Base-by-base conservation (phyloP, 1,140 invertebrate genomes). In the Oryctes rhinoceros region DNA sequence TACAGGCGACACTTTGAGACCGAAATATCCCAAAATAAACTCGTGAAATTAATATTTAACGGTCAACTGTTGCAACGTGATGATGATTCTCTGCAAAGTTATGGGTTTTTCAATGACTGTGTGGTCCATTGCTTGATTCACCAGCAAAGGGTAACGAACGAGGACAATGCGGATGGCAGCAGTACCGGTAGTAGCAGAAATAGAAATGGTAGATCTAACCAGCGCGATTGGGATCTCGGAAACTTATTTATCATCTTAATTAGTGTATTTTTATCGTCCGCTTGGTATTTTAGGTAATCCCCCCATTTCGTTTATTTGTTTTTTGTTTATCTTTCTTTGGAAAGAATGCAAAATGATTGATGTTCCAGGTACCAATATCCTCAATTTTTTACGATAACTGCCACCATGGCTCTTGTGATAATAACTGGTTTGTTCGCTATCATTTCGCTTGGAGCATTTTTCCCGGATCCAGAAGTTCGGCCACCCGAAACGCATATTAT, bases 111-210 rank as follows among this genome's bases (percentile, higher is more conserved):
- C 85, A 92, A 97, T 87, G 95, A 96, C 84, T 96, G 95, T 87
- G 95, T 97, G 4, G 93, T 98, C 24, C 96, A 97, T 87, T 96
- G 95, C 88, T 89, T 97, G 30, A 92, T 97, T 65, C 93, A 94
- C 83, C 91, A 91, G 53, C 89, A 88, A 39, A 87, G 90, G 67
- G 82, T 86, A 77, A 65, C 82, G 15, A 59, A 85, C 3, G 49
- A 59, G 7, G 59, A 81, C 18, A 78, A 62, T 44, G 24, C 6
- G 4, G 75, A 65, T 6, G 76, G 80, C 11, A 80, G 67, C 44
- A 74, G 7, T 37, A 76, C 47, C 6, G 24, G 74, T 47, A 76
- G 37, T 65, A 79, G 47, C 76, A 53, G 44, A 18, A 74, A 24
- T 18, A 48, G n/a, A 3, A 53, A 18, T 30, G 24, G 62, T 39